These are phyloP conservation scores for Agriotes lineatus DNA, from an alignment of 2,888 invertebrate species.

Conservation along the genomic window DNA sequence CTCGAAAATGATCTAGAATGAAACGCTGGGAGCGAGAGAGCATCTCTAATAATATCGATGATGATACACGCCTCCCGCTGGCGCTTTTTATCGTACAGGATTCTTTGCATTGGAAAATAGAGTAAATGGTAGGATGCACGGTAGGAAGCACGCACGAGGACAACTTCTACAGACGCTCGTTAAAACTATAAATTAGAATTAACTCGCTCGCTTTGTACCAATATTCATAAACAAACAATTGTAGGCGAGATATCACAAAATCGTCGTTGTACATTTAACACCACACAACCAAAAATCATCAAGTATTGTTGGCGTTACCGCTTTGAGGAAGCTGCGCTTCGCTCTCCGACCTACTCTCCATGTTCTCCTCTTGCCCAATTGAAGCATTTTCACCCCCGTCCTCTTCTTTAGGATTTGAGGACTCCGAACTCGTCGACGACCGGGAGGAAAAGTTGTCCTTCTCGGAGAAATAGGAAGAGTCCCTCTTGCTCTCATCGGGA, in stretches of 20 bases:
- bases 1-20: slow-evolving; percentile 17
- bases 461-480: slow-evolving; percentile 71
- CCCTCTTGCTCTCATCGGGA: slow-evolving; percentile 65
- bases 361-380: slow-evolving; percentile 1
- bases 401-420: slow-evolving; percentile 60
- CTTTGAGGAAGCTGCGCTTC: slow-evolving; percentile 7
- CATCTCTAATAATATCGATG: slow-evolving; percentile 19
- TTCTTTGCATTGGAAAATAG: not conserved
- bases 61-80: not conserved
- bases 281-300: not conserved
- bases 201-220: slow-evolving; percentile 5
- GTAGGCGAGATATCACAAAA: slow-evolving; percentile 10
- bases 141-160: slow-evolving; percentile 8
- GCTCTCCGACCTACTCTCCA: slow-evolving; percentile 1
- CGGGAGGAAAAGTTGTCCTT: slow-evolving; percentile 72
- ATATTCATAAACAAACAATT: slow-evolving; percentile 2
- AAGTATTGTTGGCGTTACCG: slow-evolving; percentile 1
- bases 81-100: not conserved
- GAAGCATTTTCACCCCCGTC: slow-evolving; percentile 29
- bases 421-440: slow-evolving; percentile 66
- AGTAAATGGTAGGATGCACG: not conserved
- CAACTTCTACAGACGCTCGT: not conserved
- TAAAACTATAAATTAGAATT: not conserved
- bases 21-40: slow-evolving; percentile 4
- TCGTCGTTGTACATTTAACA: slow-evolving; percentile 7